Evolutionary conservation across 1,140 invertebrate species (phyloP).

Genomic region (Matsumurasca onukii): DNA sequence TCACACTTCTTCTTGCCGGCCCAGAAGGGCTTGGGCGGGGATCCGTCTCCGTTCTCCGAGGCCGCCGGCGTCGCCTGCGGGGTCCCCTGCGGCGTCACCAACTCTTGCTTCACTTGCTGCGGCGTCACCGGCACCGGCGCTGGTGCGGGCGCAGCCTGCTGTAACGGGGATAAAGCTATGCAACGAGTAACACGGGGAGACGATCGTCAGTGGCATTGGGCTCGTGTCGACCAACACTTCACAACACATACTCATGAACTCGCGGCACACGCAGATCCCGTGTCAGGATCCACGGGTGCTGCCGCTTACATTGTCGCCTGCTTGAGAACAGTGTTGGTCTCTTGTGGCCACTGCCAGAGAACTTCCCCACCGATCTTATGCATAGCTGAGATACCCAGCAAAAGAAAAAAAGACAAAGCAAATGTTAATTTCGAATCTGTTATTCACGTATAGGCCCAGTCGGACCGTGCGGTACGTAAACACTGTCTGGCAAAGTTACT

Average conservation of each 20-base stretch:
- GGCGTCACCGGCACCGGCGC: neutral
- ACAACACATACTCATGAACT: slow-evolving; percentile 8
- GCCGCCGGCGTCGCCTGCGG: neutral
- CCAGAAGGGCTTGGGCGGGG: neutral
- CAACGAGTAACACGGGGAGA: slow-evolving; percentile 37
- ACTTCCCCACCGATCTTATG: slow-evolving; percentile 30
- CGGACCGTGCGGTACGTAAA: too few relatives aligned
- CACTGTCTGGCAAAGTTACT: too few relatives aligned
- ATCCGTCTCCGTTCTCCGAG: neutral
- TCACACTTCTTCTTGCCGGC: neutral
- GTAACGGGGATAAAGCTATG: slow-evolving; percentile 29
- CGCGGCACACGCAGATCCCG: slow-evolving; percentile 3
- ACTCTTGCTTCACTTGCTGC: slow-evolving; percentile 19
- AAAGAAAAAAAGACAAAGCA: slow-evolving; percentile 21
- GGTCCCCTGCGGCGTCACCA: slow-evolving; percentile 23
- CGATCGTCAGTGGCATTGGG: slow-evolving; percentile 33
- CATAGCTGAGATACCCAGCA: slow-evolving; percentile 30
- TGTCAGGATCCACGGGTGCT: neutral
- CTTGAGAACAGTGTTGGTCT: slow-evolving; percentile 34
- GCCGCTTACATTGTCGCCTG: neutral
- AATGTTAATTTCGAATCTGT: too few relatives aligned
- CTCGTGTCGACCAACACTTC: slow-evolving; percentile 38
- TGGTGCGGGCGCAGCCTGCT: slow-evolving; percentile 28
- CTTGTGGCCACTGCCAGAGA: slow-evolving; percentile 32
- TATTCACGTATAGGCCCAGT: too few relatives aligned